Evolutionary conservation across 2,797 vertebrate species (phyloP), one percentile per base, ranked within the genome.

Genomic region (Euphonia xanthogaster): DNA sequence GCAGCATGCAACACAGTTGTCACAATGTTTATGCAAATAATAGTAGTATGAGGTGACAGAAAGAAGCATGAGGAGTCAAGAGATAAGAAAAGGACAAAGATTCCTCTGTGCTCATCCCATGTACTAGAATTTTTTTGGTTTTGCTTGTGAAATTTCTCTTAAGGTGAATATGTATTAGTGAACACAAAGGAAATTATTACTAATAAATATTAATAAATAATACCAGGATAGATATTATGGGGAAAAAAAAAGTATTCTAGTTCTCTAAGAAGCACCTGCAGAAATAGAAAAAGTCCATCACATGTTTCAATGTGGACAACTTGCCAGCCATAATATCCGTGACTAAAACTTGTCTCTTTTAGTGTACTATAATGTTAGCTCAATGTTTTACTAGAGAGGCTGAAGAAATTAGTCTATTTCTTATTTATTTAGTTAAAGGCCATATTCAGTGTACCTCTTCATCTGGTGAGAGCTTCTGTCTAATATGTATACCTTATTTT

Each of bases 141-240:
- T 76, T 89, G 31, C 44, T 75, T 92, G 62, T 48, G 66, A 95
- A 42, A 77, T 74, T 84, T 94, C 61, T 96, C 39, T 70, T 51
- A 91, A 88, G 45, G 23, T 67, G 39, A 93, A 84, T 81, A 82
- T 60, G 67, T 61, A 87, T 50, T 92, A 51, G 45, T 65, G 53
- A 96, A 78, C 5, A 21, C 45, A 37, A 93, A 93, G 95, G 10
- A n/a, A 96, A 94, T 94, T 96, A 93, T 74, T 79, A 33, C 30
- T 75, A 84, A 77, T 76, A 90, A 81, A 86, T 92, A 83, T 77
- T 86, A 78, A 81, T 40, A 84, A 91, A 82, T 7, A 79, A 63
- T 37, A 83, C 2, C 23, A 70, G 23, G 4, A 30, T 24, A 78
- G 19, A 79, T 21, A 55, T 66, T 63, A 71, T 35, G 25, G n/a